A percentile compares a stretch with the other conserved stretches of the same genome.
Conservation (phyloP, 2,797 vertebrate genomes). For the Heterohyrax brucei region DNA sequence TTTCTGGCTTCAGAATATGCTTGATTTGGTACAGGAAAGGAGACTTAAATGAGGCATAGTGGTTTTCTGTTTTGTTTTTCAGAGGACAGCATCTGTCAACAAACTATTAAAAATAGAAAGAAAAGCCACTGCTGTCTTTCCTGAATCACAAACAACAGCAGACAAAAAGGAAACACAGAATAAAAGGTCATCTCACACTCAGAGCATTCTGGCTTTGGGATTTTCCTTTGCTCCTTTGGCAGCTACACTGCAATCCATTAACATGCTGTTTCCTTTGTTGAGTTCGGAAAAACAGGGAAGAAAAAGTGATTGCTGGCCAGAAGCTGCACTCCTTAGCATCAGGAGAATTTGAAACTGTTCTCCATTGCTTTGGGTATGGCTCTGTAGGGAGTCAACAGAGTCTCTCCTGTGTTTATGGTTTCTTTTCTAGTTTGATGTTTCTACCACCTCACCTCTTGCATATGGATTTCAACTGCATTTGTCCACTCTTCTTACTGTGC, state of each 20-base stretch:
- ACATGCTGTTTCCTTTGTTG: conserved; percentile 48
- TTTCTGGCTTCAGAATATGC: background rate
- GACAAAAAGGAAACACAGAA: conserved; percentile 33
- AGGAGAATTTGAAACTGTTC: conserved; percentile 24
- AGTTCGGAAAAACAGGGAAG: conserved; percentile 57
- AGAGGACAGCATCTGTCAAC: conserved; percentile 74
- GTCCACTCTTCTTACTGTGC: background rate
- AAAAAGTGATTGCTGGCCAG: conserved; percentile 19
- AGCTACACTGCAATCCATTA: background rate
- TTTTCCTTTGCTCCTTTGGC: conserved; percentile 74
- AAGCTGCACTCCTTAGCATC: background rate
- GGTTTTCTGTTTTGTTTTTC: conserved; percentile 66
- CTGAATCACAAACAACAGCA: conserved; percentile 61
- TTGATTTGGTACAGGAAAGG: background rate
- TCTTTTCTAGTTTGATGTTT: conserved; percentile 41
- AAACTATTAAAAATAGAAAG: conserved; percentile 62
- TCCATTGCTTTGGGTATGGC: background rate
- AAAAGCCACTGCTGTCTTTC: conserved; percentile 61
- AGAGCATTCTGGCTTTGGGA: background rate
- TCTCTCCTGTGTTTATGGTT: background rate
- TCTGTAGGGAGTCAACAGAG: conserved; percentile 5
- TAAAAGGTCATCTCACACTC: conserved; percentile 22
- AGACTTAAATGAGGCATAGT: background rate
- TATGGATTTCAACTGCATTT: background rate
- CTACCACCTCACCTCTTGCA: conserved; percentile 4